A percentile compares a stretch with the other conserved stretches of the same genome.
phyloP scores from a whole-genome alignment of 2,113 vertebrate genomes.

The Callionymus lyra region DNA sequence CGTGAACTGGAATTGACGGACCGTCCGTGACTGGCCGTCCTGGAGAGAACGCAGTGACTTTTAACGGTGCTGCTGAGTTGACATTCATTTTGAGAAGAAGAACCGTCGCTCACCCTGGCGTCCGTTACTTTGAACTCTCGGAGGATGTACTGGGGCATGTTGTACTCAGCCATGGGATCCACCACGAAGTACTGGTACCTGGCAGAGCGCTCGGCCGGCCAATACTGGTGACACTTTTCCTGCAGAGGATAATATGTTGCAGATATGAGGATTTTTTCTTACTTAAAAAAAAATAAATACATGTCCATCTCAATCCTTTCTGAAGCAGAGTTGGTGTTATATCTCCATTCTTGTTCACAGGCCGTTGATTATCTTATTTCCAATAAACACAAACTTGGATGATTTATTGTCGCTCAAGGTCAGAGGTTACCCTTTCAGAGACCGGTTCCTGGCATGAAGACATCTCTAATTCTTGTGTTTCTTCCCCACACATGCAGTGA shows the following conservation, averaged over 20 bases:
- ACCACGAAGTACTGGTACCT: slow-evolving; percentile 73
- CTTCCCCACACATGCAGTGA: too few species aligned
- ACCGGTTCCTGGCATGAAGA: too few species aligned
- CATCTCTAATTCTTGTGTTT: too few species aligned
- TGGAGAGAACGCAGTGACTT: slow-evolving; percentile 11
- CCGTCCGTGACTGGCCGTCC: slow-evolving; percentile 69
- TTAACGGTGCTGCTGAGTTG: neutral
- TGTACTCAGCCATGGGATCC: slow-evolving; percentile 73
- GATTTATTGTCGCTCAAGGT: too few species aligned
- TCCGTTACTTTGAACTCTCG: slow-evolving; percentile 72
- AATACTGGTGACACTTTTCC: slow-evolving; percentile 74
- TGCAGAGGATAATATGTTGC: slow-evolving; percentile 25
- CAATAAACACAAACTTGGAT: too few species aligned
- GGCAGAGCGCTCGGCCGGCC: slow-evolving; percentile 68
- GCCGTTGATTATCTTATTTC: too few species aligned
- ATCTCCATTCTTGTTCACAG: neutral
- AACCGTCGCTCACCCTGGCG: slow-evolving; percentile 53
- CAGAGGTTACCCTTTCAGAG: too few species aligned
- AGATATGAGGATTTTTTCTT: too few species aligned
- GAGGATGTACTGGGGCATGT: slow-evolving; percentile 74
- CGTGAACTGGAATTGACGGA: slow-evolving; percentile 72
- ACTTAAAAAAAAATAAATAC: too few species aligned
- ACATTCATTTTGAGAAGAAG: neutral
- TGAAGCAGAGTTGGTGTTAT: neutral
- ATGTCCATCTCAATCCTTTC: neutral